phyloP scores from a whole-genome alignment of 2,888 invertebrate genomes.

The Emesis russula region DNA sequence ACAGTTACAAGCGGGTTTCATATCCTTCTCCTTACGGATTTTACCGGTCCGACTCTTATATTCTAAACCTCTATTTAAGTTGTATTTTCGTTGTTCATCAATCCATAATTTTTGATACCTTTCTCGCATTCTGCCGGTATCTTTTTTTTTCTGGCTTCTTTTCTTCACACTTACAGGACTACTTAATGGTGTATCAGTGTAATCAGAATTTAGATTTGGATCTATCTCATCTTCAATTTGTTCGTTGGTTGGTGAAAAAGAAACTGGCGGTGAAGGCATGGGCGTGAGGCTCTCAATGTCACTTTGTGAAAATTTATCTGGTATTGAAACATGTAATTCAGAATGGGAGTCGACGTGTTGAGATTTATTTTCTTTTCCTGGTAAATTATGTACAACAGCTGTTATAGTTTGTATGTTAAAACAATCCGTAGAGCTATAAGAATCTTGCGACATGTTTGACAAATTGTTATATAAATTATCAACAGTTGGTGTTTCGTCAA shows the following conservation, averaged over 20 bases:
- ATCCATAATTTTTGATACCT: slow-evolving; percentile 4
- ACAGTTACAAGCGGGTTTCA: slow-evolving; percentile 27
- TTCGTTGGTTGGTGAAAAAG: not conserved
- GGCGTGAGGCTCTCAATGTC: not conserved
- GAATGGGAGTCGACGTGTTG: not conserved
- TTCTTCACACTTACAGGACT: not conserved
- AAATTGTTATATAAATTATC: not conserved
- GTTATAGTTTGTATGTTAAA: not conserved
- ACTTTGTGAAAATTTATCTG: not conserved
- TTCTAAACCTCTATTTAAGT: slow-evolving; percentile 38
- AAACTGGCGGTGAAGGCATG: not conserved
- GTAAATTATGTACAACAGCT: not conserved
- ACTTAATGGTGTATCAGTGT: not conserved
- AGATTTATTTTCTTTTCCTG: not conserved
- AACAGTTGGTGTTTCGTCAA: not conserved
- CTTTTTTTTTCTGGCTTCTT: not conserved
- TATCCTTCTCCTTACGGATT: not conserved
- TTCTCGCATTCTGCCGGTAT: not conserved
- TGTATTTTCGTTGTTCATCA: not conserved
- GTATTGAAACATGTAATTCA: not conserved
- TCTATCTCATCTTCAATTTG: not conserved
- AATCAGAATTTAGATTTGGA: not conserved
- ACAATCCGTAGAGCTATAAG: not conserved
- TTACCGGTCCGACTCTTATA: slow-evolving; percentile 26
- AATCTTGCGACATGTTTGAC: slow-evolving; percentile 4